These are phyloP conservation scores for Antedon mediterranea DNA, from an alignment of 53 echinoderm and acorn worm species.

Conservation along the genomic window DNA sequence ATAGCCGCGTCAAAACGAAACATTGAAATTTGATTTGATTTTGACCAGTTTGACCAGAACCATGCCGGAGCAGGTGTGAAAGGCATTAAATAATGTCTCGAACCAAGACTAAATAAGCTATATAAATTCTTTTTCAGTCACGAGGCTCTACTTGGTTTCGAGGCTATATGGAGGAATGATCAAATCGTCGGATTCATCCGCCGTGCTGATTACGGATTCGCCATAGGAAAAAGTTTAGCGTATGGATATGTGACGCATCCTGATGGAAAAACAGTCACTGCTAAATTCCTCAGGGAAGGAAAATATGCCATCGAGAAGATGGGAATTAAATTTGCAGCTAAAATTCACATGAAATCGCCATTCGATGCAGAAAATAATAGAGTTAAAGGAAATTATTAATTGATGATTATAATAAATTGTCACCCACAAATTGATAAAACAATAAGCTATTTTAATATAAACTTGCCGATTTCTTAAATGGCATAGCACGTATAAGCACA, in stretches of 20 bases:
- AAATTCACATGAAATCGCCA: conserved; percentile 62
- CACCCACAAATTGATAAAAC: no score
- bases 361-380: conserved; percentile 77
- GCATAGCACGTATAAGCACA: no score
- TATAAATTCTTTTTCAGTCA: conserved; percentile 11
- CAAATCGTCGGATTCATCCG: conserved; percentile 66
- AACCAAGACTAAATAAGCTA: no score
- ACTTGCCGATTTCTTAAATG: no score
- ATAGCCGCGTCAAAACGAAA: no score
- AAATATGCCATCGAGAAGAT: conserved; percentile 73
- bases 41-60: no score
- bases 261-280: conserved; percentile 50
- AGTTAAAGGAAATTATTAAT: conserved; percentile 51
- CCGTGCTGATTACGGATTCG: conserved; percentile 54
- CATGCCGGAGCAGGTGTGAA: no score
- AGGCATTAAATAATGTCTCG: no score
- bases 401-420: no score
- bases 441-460: no score
- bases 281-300: conserved; percentile 53
- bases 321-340: conserved; percentile 46
- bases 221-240: conserved; percentile 50
- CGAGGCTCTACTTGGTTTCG: conserved; percentile 52
- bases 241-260: conserved; percentile 60
- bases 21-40: no score
- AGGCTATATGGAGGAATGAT: conserved; percentile 63